Conservation (phyloP, 1,140 invertebrate species). For the Pteromalus puparum region DNA sequence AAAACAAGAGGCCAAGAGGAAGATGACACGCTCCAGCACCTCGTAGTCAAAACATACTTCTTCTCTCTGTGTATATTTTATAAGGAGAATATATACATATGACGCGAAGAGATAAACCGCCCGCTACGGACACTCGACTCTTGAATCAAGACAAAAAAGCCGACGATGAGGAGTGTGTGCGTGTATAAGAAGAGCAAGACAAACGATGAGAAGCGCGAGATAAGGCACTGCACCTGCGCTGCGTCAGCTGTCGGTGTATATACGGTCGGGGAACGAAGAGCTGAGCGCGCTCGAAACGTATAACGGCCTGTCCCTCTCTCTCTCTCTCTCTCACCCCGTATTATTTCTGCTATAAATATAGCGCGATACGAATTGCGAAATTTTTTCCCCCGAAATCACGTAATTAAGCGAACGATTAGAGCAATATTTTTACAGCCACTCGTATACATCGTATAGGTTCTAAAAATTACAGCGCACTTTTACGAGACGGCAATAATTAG, state of each 20-base stretch:
- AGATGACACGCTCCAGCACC: background rate
- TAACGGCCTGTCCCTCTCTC: background rate
- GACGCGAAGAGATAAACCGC: background rate
- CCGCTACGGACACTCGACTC: background rate
- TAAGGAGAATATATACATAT: background rate
- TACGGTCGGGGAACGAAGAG: too few species aligned
- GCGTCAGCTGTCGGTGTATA: background rate
- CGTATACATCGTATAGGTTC: background rate
- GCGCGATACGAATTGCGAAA: background rate
- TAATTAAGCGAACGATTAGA: background rate
- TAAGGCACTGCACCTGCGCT: background rate
- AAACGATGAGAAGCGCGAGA: background rate
- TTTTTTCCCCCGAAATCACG: background rate
- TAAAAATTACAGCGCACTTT: too few species aligned
- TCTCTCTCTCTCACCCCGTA: background rate
- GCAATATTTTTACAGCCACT: background rate
- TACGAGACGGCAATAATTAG: too few species aligned
- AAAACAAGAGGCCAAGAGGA: background rate
- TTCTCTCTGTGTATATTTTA: background rate
- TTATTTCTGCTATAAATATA: background rate
- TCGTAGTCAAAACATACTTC: background rate
- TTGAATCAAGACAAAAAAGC: background rate
- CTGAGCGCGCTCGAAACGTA: background rate
- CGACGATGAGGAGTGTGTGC: background rate
- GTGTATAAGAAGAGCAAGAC: background rate